phyloP scores from a whole-genome alignment of 2,113 vertebrate species.

The Smithornis capensis region DNA sequence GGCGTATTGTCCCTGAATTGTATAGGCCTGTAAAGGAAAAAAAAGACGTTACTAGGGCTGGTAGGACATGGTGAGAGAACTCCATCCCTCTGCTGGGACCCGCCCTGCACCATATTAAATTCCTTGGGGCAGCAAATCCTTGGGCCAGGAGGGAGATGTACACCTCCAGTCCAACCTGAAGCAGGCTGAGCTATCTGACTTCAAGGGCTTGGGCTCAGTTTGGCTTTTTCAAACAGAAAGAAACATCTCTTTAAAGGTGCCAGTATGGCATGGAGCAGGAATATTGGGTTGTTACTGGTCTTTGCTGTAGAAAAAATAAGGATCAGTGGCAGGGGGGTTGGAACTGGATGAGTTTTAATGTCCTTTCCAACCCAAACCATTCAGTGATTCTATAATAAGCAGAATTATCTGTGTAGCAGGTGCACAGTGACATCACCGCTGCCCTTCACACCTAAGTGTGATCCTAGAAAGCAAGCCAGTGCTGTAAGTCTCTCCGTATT shows the following conservation, averaged over 20 bases:
- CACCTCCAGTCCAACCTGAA: neutral
- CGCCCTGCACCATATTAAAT: neutral
- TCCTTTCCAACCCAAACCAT: neutral
- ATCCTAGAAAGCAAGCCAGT: neutral
- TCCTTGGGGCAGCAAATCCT: neutral
- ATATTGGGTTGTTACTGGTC: neutral
- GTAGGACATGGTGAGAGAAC: neutral
- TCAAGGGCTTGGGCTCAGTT: neutral
- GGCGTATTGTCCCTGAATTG: constrained; percentile 98
- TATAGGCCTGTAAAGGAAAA: constrained; percentile 87
- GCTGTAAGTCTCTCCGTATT: neutral
- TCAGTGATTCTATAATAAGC: neutral
- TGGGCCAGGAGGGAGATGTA: neutral
- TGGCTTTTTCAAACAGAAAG: neutral
- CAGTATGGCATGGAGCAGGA: neutral
- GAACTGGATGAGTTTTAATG: neutral
- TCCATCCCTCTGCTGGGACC: neutral
- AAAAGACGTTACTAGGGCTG: neutral
- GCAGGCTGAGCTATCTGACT: neutral
- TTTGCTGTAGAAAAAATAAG: neutral
- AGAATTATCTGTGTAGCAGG: neutral
- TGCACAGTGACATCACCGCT: neutral
- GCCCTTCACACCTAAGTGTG: neutral
- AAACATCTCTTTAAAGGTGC: neutral
- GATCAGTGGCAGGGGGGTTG: neutral